A percentile compares a stretch with the other conserved stretches of the same genome.
phyloP scores from a whole-genome alignment of 2,888 invertebrate genomes.

The Schizaphis graminum region DNA sequence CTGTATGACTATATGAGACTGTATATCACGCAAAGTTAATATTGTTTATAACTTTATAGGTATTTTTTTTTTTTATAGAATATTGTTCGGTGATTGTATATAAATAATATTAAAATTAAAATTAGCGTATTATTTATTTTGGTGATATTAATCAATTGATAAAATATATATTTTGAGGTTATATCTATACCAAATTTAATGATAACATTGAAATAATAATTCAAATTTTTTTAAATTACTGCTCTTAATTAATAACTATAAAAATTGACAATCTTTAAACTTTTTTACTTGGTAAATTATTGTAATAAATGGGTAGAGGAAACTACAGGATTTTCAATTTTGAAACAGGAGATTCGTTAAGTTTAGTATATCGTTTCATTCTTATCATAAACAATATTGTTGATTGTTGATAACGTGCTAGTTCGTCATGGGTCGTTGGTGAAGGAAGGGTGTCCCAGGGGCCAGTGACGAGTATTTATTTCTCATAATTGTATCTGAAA shows the following conservation, averaged over 20 bases:
- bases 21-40: too few species aligned
- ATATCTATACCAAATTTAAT: conserved; percentile 35
- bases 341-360: neutral
- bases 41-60: too few species aligned
- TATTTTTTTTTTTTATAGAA: too few species aligned
- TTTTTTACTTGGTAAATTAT: neutral
- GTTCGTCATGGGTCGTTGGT: conserved; percentile 42
- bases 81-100: neutral
- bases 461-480: conserved; percentile 66
- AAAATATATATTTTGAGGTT: conserved; percentile 55
- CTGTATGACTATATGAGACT: too few species aligned
- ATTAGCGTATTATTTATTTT: neutral
- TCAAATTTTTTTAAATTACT: neutral
- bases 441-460: conserved; percentile 64
- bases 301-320: neutral
- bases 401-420: conserved; percentile 57
- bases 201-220: conserved; percentile 27
- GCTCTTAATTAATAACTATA: neutral
- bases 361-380: neutral
- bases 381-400: conserved; percentile 32
- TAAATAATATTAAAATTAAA: neutral
- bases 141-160: neutral
- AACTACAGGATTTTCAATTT: neutral
- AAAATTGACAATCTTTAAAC: neutral
- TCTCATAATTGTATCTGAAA: conserved; percentile 49